Base-by-base conservation (phyloP, 2,888 invertebrate species). In the Agonopterix subpropinquella region DNA sequence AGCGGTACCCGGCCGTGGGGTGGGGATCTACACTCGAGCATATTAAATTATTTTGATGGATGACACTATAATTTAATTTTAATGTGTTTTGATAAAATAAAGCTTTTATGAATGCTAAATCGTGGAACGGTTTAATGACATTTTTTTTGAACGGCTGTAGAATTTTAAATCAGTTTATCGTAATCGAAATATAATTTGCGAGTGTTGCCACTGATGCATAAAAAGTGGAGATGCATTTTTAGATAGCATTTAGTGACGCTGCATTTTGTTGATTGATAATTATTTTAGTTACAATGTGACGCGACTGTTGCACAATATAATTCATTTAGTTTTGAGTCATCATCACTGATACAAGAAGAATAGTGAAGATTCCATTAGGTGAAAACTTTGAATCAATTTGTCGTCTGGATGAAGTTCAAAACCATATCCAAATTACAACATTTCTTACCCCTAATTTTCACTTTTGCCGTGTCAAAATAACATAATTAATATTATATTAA, bases 1-100 rank as follows among this genome's bases (percentile, higher is more conserved):
- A 56, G 46, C 11, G 28, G 7, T 2, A 28, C 28, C 28, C 28
- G 13, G 45, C 36, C 2, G 43, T 50, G 56, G 48, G 48, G 49
- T 47, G 52, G 54, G 47, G 53, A 52, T 53, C 54, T 55, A 56
- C 59, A 59, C 55, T 56, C 50, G 53, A 70, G 78, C 78, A 80
- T 81, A 84, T 84, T 85, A 84, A 84, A 80, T 86, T 82, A 83
- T 74, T 70, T 65, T 83, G 86, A 87, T 84, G 74, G 84, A 87
- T 84, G 72, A 71, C 74, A 68, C 74, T 74, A 75, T 83, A 80
- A 86, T 84, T 79, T 78, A 77, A 80, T 79, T 80, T 83, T 85
- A 82, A 85, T 85, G 82, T 83, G 82, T 81, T 85, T 78, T 80
- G 80, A 83, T 83, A 82, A 81, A 85, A 83, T 67, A 70, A 65